Conservation (phyloP, 1,140 invertebrate genomes). For the Drosophila leontia region DNA sequence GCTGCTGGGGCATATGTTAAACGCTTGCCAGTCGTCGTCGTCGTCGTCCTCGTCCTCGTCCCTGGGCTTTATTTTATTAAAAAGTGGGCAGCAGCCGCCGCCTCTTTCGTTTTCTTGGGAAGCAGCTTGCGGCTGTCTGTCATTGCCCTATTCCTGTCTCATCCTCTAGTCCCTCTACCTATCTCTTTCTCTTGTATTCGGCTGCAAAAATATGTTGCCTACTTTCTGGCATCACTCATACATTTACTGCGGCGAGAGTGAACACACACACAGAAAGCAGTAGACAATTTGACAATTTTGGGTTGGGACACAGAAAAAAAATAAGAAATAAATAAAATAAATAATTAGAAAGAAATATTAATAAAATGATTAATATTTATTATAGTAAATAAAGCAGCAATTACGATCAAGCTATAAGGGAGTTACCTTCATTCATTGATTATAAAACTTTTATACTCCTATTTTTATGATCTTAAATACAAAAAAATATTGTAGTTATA, state of each 20-base stretch:
- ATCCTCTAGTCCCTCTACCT: not conserved
- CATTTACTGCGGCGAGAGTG: constrained; percentile 36
- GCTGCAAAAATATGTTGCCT: constrained; percentile 59
- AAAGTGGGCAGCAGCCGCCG: constrained; percentile 61
- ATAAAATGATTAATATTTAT: too few species aligned
- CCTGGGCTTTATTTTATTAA: constrained; percentile 69
- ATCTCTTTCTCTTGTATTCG: constrained; percentile 2
- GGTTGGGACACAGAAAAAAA: constrained; percentile 7
- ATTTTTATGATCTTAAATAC: too few species aligned
- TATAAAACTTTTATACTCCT: too few species aligned
- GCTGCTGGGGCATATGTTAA: constrained; percentile 71
- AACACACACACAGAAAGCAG: constrained; percentile 21
- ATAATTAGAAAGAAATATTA: too few species aligned
- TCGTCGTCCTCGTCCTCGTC: constrained; percentile 10
- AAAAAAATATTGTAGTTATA: too few species aligned
- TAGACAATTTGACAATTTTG: constrained; percentile 49
- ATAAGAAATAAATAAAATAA: too few species aligned
- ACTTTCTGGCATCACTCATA: constrained; percentile 63
- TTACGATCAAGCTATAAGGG: too few species aligned
- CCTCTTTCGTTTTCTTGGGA: constrained; percentile 39
- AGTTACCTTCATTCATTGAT: too few species aligned
- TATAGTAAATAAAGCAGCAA: too few species aligned
- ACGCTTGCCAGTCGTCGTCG: constrained; percentile 59
- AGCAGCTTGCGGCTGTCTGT: constrained; percentile 74
- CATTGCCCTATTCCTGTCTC: constrained; percentile 51